Evolutionary conservation across 2,797 vertebrate genomes (phyloP), one percentile per base, ranked within the genome.

Genomic region (Typhlichthys subterraneus): DNA sequence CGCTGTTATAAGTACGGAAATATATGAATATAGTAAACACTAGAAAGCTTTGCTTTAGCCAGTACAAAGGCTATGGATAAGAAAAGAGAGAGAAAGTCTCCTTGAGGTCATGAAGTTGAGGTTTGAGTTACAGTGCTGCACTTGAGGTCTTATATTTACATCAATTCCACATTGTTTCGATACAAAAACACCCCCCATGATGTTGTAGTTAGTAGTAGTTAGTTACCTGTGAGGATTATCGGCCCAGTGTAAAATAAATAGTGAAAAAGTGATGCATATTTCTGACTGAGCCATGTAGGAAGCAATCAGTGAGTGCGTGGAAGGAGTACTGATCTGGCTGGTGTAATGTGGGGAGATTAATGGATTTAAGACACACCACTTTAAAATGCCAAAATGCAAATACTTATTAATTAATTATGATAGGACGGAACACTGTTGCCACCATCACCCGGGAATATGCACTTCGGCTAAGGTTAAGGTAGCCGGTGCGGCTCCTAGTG

Each of bases 381-480:
- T 45, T 48, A 2, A 55, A 56, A 31, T 11, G 11, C 59, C 9
- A 45, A 48, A 67, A 53, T 57, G 73, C 50, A 56, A 63, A 71
- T 46, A 42, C 29, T 31, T 60, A n/a, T 61, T 12, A 53, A 45
- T 63, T 78, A 15, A 69, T 67, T 70, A 63, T 65, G 61, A 67
- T 50, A 10, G 7, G 59, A 63, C 9, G 50, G 19, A 71, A 1
- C 14, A 47, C 59, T 61, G 70, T 63, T 14, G 53, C 63, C 61
- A 61, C 51, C 49, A 55, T n/a, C 50, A 67, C 56, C 48, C 49
- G 63, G 63, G 66, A 61, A 17, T 69, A 57, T 58, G 51, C 47
- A 69, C 50, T 64, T 38, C 1, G 33, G 33, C 33, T 38, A 5
- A 7, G 33, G 33, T 38, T 38, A 38, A 38, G 33, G 33, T 38